Conservation (phyloP, 2,888 invertebrate species). For the Drosophila bunnanda region DNA sequence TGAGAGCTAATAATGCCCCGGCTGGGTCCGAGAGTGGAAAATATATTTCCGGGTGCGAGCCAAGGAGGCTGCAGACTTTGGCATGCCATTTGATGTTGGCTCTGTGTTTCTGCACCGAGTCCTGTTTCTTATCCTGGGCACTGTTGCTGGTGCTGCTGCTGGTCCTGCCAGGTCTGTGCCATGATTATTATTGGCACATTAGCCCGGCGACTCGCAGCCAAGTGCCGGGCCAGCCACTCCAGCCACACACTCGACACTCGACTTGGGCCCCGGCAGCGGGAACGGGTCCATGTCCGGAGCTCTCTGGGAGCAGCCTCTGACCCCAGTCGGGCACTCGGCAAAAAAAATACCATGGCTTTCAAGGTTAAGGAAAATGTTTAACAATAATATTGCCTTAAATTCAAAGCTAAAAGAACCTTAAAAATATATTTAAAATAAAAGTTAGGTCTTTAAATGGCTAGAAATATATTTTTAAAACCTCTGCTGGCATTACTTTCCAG, state of each 20-base stretch:
- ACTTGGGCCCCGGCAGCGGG: constrained; percentile 32
- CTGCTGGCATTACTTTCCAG: background rate
- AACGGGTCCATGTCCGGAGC: constrained; percentile 18
- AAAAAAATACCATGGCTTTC: background rate
- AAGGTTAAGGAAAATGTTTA: too few relatives aligned
- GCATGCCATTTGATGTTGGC: constrained; percentile 76
- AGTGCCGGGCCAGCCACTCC: constrained; percentile 72
- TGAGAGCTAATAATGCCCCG: constrained; percentile 76
- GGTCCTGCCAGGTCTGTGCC: constrained; percentile 54
- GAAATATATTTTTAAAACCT: background rate
- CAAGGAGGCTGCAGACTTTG: constrained; percentile 57
- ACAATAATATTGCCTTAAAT: too few relatives aligned
- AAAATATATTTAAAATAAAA: background rate
- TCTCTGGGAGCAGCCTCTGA: constrained; percentile 54
- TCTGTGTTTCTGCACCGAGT: constrained; percentile 8
- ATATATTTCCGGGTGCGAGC: constrained; percentile 71
- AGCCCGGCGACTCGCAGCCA: constrained; percentile 65
- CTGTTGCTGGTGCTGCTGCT: constrained; percentile 1
- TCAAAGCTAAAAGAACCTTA: too few relatives aligned
- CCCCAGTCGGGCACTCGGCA: constrained; percentile 28
- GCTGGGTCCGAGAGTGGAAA: constrained; percentile 66
- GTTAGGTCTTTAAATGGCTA: background rate
- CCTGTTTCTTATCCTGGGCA: constrained; percentile 7
- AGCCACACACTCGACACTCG: constrained; percentile 78
- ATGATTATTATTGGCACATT: constrained; percentile 81